Evolutionary conservation across 2,113 vertebrate genomes (phyloP).

Genomic region (Hippocampus zosterae): DNA sequence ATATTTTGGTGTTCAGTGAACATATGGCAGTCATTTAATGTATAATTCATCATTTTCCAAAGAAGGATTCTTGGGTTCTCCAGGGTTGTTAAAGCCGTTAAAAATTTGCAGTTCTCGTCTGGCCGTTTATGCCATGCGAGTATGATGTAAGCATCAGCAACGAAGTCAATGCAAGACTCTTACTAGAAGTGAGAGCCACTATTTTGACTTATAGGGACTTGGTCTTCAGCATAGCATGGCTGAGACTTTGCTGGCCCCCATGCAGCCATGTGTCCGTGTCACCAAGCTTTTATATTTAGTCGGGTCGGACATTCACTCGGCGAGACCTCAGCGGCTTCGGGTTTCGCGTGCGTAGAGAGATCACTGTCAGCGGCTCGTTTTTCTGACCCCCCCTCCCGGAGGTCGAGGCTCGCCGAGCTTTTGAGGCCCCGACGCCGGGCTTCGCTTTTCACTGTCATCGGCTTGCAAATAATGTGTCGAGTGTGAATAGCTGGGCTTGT

Average conservation of each 20-base stretch:
- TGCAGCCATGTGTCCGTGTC: constrained; percentile 19
- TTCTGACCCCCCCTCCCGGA: not conserved
- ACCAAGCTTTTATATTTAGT: constrained; percentile 67
- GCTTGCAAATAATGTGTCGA: constrained; percentile 37
- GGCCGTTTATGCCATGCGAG: not conserved
- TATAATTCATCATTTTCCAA: too few relatives aligned
- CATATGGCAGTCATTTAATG: too few relatives aligned
- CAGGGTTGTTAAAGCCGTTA: not conserved
- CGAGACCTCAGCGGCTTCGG: constrained; percentile 29
- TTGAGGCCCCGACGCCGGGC: constrained; percentile 12
- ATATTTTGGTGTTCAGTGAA: too few relatives aligned
- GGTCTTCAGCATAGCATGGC: not conserved
- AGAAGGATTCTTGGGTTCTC: too few relatives aligned
- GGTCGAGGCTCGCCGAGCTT: not conserved
- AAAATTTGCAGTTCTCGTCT: not conserved
- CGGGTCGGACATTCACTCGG: constrained; percentile 24
- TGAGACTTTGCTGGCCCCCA: constrained; percentile 9
- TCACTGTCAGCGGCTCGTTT: constrained; percentile 12
- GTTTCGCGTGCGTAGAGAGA: constrained; percentile 46
- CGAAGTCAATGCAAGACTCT: not conserved
- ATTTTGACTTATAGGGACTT: not conserved
- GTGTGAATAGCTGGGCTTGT: constrained; percentile 15
- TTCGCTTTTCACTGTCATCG: constrained; percentile 30
- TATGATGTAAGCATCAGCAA: not conserved
- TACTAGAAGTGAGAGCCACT: not conserved